A percentile compares a stretch with the other conserved stretches of the same genome.
phyloP scores from a whole-genome alignment of 2,888 invertebrate species.

The Ischnus inquisitorius region DNA sequence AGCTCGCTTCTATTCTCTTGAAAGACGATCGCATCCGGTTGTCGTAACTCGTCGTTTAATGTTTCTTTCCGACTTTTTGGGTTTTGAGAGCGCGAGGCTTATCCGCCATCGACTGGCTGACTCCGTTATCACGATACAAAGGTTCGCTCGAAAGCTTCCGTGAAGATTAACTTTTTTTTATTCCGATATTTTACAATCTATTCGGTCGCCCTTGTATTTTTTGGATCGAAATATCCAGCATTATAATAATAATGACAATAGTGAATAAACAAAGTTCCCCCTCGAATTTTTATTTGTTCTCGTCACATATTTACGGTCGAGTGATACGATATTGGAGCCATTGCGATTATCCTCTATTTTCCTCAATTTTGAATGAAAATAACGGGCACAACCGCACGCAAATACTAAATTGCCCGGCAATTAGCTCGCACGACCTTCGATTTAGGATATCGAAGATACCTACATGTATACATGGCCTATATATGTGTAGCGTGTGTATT shows the following conservation, averaged over 20 bases:
- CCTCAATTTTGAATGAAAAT: constrained; percentile 34
- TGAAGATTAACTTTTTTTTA: background rate
- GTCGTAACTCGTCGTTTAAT: background rate
- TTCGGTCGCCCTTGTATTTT: background rate
- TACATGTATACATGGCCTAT: background rate
- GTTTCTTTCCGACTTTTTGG: background rate
- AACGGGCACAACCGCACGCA: background rate
- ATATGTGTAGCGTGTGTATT: constrained; percentile 6
- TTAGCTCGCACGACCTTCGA: constrained; percentile 59
- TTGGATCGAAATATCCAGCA: background rate
- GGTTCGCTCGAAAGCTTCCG: constrained; percentile 4
- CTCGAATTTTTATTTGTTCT: background rate
- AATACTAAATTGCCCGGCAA: constrained; percentile 52
- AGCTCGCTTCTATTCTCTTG: background rate
- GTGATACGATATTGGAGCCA: background rate
- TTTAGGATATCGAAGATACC: constrained; percentile 44
- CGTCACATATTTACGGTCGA: background rate
- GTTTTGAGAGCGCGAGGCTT: background rate
- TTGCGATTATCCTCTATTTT: constrained; percentile 1
- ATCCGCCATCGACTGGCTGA: background rate
- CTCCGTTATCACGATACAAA: constrained; percentile 35
- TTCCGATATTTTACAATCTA: background rate
- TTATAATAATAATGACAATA: no score
- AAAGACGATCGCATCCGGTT: background rate
- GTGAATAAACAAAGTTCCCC: no score